Percentiles rank a stretch among this genome's conserved stretches.
Conservation (phyloP, 2,888 invertebrate species). For the Machimus atricapillus region DNA sequence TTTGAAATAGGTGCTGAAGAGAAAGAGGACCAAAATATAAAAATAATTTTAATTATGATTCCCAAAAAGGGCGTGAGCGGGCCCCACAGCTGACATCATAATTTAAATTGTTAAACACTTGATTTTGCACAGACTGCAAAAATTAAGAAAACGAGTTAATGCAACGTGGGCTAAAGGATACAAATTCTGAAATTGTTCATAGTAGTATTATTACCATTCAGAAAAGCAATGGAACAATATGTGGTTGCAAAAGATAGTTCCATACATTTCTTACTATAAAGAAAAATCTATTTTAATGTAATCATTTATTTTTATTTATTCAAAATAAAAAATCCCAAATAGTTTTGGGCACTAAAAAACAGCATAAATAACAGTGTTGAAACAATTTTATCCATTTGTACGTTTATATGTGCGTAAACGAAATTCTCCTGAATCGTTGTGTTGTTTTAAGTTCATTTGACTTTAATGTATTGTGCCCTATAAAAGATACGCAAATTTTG, state of each 20-base stretch:
- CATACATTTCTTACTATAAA: neutral
- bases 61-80: no score
- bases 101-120: no score
- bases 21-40: no score
- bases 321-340: neutral
- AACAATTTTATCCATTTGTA: neutral
- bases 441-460: no score
- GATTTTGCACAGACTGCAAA: no score
- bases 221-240: neutral
- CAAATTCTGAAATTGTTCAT: no score
- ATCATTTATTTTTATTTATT: neutral
- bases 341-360: neutral
- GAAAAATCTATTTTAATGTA: neutral
- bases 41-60: no score
- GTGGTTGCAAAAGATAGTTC: neutral
- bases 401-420: neutral
- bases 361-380: neutral
- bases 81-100: no score
- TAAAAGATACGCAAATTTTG: neutral
- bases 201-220: neutral
- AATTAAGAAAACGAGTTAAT: no score
- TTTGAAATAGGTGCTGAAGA: no score
- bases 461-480: neutral
- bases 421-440: no score
- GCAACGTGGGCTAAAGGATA: no score